These are phyloP conservation scores for Cydia amplana DNA, from an alignment of 1,140 invertebrate species.

Conservation along the genomic window DNA sequence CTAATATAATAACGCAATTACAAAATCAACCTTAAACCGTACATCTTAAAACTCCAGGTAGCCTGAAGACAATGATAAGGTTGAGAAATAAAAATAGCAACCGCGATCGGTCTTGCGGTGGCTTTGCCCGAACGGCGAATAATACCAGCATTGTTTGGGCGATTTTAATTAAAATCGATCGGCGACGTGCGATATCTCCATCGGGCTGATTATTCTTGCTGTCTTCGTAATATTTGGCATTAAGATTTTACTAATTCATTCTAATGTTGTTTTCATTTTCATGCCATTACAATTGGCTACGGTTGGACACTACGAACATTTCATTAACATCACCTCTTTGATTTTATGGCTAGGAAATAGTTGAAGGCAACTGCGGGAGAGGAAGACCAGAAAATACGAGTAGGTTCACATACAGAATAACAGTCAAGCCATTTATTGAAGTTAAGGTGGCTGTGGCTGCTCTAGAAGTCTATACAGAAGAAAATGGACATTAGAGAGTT, in stretches of 20 bases:
- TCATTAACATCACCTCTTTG: too few species aligned
- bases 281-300: neutral
- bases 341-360: too few species aligned
- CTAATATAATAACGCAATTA: neutral
- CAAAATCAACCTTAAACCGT: neutral
- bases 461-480: too few species aligned
- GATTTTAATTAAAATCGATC: constrained; percentile 70
- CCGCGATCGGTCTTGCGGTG: constrained; percentile 34
- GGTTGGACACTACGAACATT: neutral
- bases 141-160: constrained; percentile 54
- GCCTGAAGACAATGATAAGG: neutral
- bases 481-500: too few species aligned
- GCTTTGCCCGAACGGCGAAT: constrained; percentile 40
- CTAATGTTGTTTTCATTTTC: neutral
- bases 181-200: constrained; percentile 48
- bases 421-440: too few species aligned
- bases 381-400: too few species aligned
- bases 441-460: too few species aligned
- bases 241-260: neutral
- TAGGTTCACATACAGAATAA: too few species aligned
- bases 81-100: neutral
- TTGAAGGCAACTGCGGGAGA: too few species aligned
- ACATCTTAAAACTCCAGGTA: neutral
- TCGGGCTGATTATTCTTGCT: constrained; percentile 39
- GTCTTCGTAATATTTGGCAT: neutral